These are phyloP conservation scores for Watersipora subatra DNA, from an alignment of 1,140 invertebrate genomes.

Conservation along the genomic window DNA sequence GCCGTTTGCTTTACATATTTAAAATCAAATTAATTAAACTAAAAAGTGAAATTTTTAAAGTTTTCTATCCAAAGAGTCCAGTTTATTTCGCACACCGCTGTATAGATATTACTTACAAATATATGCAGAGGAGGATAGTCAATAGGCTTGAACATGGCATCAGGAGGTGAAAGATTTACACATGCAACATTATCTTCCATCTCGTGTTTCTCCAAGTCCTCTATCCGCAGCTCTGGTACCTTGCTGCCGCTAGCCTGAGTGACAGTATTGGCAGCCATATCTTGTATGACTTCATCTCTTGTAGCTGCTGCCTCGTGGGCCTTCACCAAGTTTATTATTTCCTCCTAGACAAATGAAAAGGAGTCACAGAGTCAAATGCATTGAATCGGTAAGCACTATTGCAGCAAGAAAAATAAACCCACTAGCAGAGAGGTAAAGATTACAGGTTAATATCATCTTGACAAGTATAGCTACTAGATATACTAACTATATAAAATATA, in stretches of 20 bases:
- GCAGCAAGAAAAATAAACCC: too few relatives aligned
- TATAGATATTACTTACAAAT: conserved; percentile 37
- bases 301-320: conserved; percentile 6
- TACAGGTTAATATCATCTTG: too few relatives aligned
- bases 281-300: not conserved
- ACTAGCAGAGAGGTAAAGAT: too few relatives aligned
- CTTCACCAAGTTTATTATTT: conserved; percentile 21
- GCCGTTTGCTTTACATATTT: too few relatives aligned
- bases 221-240: not conserved
- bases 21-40: too few relatives aligned
- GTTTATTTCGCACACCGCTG: too few relatives aligned
- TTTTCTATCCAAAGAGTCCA: too few relatives aligned
- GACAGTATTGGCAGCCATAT: not conserved
- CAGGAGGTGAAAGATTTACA: conserved; percentile 20
- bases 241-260: not conserved
- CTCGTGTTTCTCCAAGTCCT: conserved; percentile 3
- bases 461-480: too few relatives aligned
- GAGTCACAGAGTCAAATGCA: not conserved
- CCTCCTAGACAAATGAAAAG: conserved; percentile 16
- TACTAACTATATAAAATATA: too few relatives aligned
- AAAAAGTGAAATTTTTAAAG: too few relatives aligned
- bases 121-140: conserved; percentile 37
- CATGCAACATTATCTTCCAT: not conserved
- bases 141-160: conserved; percentile 31
- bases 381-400: too few relatives aligned